These are phyloP conservation scores for Cariama cristata DNA, from an alignment of 2,113 vertebrate species.

Conservation along the genomic window DNA sequence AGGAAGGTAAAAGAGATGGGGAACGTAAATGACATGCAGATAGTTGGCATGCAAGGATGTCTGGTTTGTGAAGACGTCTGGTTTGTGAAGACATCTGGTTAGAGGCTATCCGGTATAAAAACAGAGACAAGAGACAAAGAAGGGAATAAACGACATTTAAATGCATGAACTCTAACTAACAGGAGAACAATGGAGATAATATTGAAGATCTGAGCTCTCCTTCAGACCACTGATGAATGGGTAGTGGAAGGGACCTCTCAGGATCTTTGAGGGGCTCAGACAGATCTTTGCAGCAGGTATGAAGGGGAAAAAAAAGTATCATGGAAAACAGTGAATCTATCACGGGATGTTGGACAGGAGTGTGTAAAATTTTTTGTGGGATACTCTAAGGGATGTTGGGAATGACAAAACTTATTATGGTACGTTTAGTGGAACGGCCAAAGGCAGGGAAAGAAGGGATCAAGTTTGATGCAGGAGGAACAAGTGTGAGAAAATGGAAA, in stretches of 20 bases:
- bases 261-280: not conserved
- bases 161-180: not conserved
- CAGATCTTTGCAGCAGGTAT: not conserved
- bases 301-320: not conserved
- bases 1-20: not conserved
- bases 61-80: not conserved
- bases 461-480: not conserved
- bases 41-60: not conserved
- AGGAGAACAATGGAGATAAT: not conserved
- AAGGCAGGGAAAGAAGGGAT: not conserved
- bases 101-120: not conserved
- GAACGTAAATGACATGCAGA: not conserved
- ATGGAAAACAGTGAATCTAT: not conserved
- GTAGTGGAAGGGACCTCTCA: not conserved
- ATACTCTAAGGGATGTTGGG: not conserved
- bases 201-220: not conserved
- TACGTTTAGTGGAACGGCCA: accelerated
- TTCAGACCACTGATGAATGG: not conserved
- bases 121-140: not conserved
- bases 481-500: not conserved
- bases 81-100: not conserved
- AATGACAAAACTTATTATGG: not conserved
- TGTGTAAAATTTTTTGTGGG: not conserved
- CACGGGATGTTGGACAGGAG: not conserved
- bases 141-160: not conserved